Conservation (phyloP, 2,113 vertebrate genomes). For the Poeciliopsis turrubarensis region DNA sequence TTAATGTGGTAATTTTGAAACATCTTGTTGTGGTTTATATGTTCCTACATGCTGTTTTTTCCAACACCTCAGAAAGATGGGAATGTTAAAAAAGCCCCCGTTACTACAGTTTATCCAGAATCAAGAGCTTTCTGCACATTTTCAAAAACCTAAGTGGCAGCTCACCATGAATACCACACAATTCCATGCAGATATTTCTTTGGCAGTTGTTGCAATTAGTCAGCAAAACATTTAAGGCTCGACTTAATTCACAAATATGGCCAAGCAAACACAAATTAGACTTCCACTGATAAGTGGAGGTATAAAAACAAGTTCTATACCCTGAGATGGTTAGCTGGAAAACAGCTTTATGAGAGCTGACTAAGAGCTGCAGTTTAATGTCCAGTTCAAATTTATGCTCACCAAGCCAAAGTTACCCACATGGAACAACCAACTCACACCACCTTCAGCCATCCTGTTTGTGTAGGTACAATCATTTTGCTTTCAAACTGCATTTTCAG, state of each 20-base stretch:
- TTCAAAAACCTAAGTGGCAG: constrained; percentile 24
- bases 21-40: background rate
- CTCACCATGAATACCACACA: constrained; percentile 29
- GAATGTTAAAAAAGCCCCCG: constrained; percentile 2
- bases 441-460: constrained; percentile 14
- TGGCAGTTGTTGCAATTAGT: constrained; percentile 38
- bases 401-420: constrained; percentile 39
- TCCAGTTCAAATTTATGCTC: constrained; percentile 35
- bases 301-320: constrained; percentile 29
- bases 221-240: constrained; percentile 39
- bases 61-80: background rate
- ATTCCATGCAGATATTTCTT: constrained; percentile 29
- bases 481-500: constrained; percentile 17
- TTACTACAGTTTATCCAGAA: background rate
- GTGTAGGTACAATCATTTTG: constrained; percentile 9
- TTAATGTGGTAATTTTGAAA: background rate
- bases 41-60: background rate
- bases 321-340: constrained; percentile 40
- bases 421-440: constrained; percentile 41
- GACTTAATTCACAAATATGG: constrained; percentile 30
- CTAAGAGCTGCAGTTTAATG: constrained; percentile 51
- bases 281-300: constrained; percentile 29
- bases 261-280: constrained; percentile 24
- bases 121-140: constrained; percentile 27
- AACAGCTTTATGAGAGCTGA: constrained; percentile 59